Percentiles rank a stretch among this genome's conserved stretches.
These are phyloP conservation scores for Propithecus coquereli DNA, from an alignment of 2,113 vertebrate species.

Conservation along the genomic window DNA sequence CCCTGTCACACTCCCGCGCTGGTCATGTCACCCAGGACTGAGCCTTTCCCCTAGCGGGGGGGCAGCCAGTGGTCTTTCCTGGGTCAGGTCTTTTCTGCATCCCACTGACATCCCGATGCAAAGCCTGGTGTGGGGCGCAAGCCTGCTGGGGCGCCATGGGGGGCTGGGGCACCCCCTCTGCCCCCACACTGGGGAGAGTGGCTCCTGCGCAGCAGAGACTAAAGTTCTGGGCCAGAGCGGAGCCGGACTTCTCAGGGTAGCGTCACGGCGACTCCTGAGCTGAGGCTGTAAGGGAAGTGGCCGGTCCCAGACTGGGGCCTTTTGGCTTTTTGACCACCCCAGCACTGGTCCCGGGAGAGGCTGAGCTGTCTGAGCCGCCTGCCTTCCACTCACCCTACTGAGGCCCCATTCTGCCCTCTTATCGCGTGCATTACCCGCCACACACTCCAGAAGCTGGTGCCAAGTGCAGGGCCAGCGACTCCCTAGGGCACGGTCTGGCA, in stretches of 20 bases:
- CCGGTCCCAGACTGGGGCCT: neutral
- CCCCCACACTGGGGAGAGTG: neutral
- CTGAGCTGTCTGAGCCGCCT: neutral
- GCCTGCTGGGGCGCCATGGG: neutral
- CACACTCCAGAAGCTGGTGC: conserved; percentile 20
- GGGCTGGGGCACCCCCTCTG: rapidly evolving
- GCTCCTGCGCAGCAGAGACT: neutral
- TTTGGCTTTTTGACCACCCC: neutral
- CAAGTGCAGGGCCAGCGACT: neutral
- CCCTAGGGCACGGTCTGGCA: neutral
- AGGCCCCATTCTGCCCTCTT: neutral
- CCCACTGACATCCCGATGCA: neutral
- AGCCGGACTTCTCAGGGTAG: neutral
- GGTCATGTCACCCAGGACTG: no score
- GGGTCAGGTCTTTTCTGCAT: neutral
- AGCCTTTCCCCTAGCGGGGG: neutral
- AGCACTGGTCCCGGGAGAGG: neutral
- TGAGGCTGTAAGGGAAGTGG: neutral
- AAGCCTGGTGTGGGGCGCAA: neutral
- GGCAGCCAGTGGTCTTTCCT: neutral
- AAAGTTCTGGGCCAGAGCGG: neutral
- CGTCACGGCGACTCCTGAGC: neutral
- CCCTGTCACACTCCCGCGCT: neutral
- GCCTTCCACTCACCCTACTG: neutral
- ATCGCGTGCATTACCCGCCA: neutral